Evolutionary conservation across 1,140 invertebrate species (phyloP), one percentile per base, ranked within the genome.

Genomic region (Drosophila guanche): DNA sequence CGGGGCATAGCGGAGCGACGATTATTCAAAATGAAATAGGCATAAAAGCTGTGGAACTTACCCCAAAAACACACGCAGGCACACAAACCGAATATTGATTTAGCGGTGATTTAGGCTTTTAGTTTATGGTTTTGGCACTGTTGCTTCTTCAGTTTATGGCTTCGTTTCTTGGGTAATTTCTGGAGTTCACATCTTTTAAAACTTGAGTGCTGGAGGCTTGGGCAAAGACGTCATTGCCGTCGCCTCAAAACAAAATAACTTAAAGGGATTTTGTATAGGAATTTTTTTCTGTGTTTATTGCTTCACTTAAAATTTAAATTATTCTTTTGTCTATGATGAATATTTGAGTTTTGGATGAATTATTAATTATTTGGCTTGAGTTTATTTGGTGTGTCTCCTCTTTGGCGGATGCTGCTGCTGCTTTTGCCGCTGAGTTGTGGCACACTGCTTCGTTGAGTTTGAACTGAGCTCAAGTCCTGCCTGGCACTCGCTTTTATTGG

Each of bases 401-500:
- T 29, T 51, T 59, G 57, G 46, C 40, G 27, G 48, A 22, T 54
- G 57, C 27, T 45, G 37, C 20, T 61, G 23, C 42, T 59, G 48
- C 53, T 67, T 51, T 50, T 46, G 51, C 47, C 53, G 55, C 47
- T 61, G 27, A 69, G 74, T 65, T 86, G 83, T 83, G 66, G 54
- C 75, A 83, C 78, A 80, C 76, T 69, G 75, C 78, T 88, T 88
- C 60, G 75, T 76, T 88, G 83, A 83, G 71, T 88, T 83, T 52
- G 46, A 69, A 88, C 83, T 88, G 83, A 83, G 84, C 70, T 70
- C 16, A 45, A 52, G 46, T 65, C 59, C 55, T 59, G 59, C 46
- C 46, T 33, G 43, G 16, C 62, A 5, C 51, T 52, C 51, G 66
- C 78, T 88, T 88, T 88, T 88, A 86, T 86, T 83, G 83, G 83